Evolutionary conservation across 2,113 vertebrate species (phyloP), one percentile per base, ranked within the genome.

Genomic region (Lethenteron camtschaticum): DNA sequence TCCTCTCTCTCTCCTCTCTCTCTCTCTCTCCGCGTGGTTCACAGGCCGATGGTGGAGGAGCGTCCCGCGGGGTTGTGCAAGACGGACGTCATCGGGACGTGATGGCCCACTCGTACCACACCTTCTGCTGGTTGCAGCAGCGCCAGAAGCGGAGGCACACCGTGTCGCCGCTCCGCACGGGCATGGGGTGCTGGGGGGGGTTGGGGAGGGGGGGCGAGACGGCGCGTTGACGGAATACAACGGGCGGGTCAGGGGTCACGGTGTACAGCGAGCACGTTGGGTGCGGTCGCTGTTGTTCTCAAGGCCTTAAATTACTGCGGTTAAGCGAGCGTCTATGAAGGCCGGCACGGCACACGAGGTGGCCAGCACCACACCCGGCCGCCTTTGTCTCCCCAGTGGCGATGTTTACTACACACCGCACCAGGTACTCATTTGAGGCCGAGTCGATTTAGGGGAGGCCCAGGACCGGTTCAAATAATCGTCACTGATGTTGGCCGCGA

Each of bases 21-120:
- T 20, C 24, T 24, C 24, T 24, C 41, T 41, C 41, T 41, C 41
- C 41, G 41, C 5, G 41, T 11, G 63, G 12, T 13, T 81, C 75
- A 94, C 73, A 94, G 83, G 73, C 89, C 89, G 55, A 94, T 94
- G 75, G 88, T 94, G 76, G 90, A 94, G 57, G 89, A 94, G 69
- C 89, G 87, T 56, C 89, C 89, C 0, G 87, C 84, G 1, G 87
- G 86, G 75, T 94, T 94, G 78, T 94, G 89, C 75, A 94, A 89
- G 73, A 87, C 85, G 2, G 88, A 91, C 74, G 86, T 89, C 70
- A 78, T 77, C 0, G 89, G 89, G 90, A 83, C 0, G 87, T 88
- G 75, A 94, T 88, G 1, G 88, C 89, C 89, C 89, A 94, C 74
- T 94, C 89, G 8, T 94, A 94, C 89, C 89, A 94, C 70, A 94